phyloP scores from a whole-genome alignment of 2,888 invertebrate species.

The Eupsilia transversa region DNA sequence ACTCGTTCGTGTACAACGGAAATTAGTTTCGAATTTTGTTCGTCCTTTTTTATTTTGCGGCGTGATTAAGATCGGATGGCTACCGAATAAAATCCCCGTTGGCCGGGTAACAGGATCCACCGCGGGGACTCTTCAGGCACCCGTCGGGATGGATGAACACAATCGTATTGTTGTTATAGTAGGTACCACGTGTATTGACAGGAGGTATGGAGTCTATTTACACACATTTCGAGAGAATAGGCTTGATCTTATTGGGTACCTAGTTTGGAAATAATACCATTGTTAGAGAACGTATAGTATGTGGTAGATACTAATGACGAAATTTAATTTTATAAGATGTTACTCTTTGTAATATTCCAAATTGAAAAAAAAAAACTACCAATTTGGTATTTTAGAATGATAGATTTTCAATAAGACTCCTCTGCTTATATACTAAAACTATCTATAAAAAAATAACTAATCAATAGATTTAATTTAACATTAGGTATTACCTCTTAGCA shows the following conservation, averaged over 20 bases:
- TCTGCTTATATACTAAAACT: neutral
- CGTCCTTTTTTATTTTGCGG: conserved; percentile 71
- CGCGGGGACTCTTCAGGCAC: conserved; percentile 65
- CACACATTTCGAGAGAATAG: neutral
- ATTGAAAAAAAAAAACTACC: too few relatives aligned
- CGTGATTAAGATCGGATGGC: conserved; percentile 77
- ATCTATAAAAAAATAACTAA: neutral
- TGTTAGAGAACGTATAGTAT: neutral
- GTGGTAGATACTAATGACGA: neutral
- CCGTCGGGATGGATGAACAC: conserved; percentile 70
- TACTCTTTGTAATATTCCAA: neutral
- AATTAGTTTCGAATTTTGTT: conserved; percentile 73
- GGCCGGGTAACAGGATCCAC: conserved; percentile 76
- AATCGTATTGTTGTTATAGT: conserved; percentile 69
- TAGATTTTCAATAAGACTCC: neutral
- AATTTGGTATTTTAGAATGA: neutral
- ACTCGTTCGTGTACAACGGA: conserved; percentile 72
- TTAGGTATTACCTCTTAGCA: conserved; percentile 17
- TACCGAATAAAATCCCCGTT: conserved; percentile 78
- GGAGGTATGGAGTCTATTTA: conserved; percentile 18
- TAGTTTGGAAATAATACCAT: neutral
- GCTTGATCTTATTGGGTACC: neutral
- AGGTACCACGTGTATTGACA: conserved; percentile 64
- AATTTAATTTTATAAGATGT: neutral
- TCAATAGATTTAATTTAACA: neutral